phyloP scores from a whole-genome alignment of 2,797 vertebrate species.

The Gastrophryne carolinensis region DNA sequence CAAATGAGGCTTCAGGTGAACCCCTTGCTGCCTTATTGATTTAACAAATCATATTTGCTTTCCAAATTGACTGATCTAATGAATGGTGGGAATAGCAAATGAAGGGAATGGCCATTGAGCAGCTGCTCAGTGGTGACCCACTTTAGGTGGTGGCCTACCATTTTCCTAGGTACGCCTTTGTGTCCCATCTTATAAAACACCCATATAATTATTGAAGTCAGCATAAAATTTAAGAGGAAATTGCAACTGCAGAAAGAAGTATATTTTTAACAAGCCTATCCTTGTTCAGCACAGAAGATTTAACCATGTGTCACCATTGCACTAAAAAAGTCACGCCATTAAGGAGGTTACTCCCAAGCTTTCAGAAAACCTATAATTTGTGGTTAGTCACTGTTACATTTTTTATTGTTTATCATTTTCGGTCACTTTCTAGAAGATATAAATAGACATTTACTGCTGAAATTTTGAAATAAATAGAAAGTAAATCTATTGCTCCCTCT shows the following conservation, averaged over 20 bases:
- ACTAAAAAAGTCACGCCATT: conserved; percentile 15
- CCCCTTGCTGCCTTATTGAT: too few relatives aligned
- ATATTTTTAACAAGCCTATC: conserved; percentile 3
- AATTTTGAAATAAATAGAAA: not conserved
- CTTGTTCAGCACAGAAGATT: not conserved
- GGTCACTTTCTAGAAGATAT: not conserved
- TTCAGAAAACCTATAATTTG: conserved; percentile 33
- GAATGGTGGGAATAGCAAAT: too few relatives aligned
- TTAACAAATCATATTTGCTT: too few relatives aligned
- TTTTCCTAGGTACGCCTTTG: too few relatives aligned
- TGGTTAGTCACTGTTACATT: conserved; percentile 18
- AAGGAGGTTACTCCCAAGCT: not conserved
- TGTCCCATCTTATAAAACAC: not conserved
- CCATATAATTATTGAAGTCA: not conserved
- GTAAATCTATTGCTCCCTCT: conserved; percentile 2
- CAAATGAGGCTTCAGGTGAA: too few relatives aligned
- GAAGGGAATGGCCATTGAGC: too few relatives aligned
- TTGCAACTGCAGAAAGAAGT: not conserved
- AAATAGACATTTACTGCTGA: not conserved
- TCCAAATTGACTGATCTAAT: too few relatives aligned
- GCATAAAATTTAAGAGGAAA: conserved; percentile 18
- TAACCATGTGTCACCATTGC: conserved; percentile 27
- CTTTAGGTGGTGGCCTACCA: too few relatives aligned
- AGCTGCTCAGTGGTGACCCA: too few relatives aligned
- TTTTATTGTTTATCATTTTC: conserved; percentile 37